These are phyloP conservation scores for Zaprionus vittiger DNA, from an alignment of 1,140 invertebrate genomes.

Conservation along the genomic window DNA sequence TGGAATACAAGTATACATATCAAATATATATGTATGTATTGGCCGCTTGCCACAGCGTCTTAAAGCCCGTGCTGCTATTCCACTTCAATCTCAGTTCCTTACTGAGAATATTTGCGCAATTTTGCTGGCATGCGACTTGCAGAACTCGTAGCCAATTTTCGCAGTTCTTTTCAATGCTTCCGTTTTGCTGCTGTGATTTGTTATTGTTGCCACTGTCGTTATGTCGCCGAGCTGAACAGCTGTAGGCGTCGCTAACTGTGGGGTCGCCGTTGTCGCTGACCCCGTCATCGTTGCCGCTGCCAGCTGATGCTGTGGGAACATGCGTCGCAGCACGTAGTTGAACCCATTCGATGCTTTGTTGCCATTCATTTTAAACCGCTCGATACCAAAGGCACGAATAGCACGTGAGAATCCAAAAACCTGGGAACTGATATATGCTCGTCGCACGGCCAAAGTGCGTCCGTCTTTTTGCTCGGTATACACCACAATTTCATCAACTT, in stretches of 20 bases:
- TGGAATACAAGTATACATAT: constrained; percentile 57
- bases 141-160: constrained; percentile 90
- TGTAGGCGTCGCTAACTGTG: constrained; percentile 1
- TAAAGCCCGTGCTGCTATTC: constrained; percentile 5
- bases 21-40: constrained; percentile 18
- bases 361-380: constrained; percentile 94
- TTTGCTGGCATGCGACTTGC: constrained; percentile 89
- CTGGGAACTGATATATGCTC: constrained; percentile 94
- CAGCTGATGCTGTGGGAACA: constrained; percentile 87
- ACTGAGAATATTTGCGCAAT: constrained; percentile 85
- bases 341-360: constrained; percentile 92
- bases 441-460: constrained; percentile 91
- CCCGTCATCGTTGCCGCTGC: constrained; percentile 31
- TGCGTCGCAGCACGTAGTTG: constrained; percentile 90
- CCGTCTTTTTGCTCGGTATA: constrained; percentile 89
- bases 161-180: constrained; percentile 90
- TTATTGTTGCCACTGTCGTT: constrained; percentile 3
- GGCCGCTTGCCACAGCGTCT: constrained; percentile 64
- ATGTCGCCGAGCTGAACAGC: constrained; percentile 16
- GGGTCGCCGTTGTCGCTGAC: constrained; percentile 5
- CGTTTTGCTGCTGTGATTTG: constrained; percentile 83
- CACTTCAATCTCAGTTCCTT: constrained; percentile 60
- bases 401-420: constrained; percentile 94
- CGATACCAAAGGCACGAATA: constrained; percentile 94
- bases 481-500: constrained; percentile 94